Conservation (phyloP, 1,140 invertebrate species). For the Pinna nobilis region DNA sequence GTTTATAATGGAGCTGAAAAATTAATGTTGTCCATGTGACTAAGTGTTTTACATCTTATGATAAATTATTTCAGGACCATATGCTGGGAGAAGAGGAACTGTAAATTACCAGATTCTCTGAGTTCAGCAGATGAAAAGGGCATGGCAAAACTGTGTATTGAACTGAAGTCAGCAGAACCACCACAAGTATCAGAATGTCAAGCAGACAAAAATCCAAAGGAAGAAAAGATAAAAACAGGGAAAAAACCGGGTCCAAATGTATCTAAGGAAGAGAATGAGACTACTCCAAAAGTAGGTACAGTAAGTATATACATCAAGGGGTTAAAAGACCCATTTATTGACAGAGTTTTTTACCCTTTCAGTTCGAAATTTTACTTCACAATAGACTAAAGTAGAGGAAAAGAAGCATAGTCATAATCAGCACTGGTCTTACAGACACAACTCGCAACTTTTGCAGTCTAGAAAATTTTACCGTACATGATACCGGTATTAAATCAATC, state of each 20-base stretch:
- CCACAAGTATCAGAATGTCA: not conserved
- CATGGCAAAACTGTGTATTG: conserved; percentile 33
- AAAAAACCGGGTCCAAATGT: too few species aligned
- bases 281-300: conserved; percentile 26
- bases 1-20: too few species aligned
- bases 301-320: not conserved
- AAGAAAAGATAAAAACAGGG: not conserved
- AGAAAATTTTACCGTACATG: too few species aligned
- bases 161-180: conserved; percentile 21
- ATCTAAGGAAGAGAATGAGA: conserved; percentile 31
- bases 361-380: too few species aligned
- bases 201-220: not conserved
- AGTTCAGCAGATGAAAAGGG: conserved; percentile 23
- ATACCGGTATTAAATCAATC: too few species aligned
- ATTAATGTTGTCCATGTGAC: too few species aligned
- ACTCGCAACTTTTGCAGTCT: too few species aligned
- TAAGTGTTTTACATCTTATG: too few species aligned
- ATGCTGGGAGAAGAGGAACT: conserved; percentile 23
- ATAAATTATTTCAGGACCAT: conserved; percentile 23
- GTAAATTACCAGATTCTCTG: conserved; percentile 1
- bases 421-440: too few species aligned
- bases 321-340: not conserved
- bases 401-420: too few species aligned
- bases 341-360: too few species aligned
- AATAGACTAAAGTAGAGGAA: too few species aligned